Evolutionary conservation across 2,113 vertebrate species (phyloP).

Genomic region (human (Homo sapiens)): DNA sequence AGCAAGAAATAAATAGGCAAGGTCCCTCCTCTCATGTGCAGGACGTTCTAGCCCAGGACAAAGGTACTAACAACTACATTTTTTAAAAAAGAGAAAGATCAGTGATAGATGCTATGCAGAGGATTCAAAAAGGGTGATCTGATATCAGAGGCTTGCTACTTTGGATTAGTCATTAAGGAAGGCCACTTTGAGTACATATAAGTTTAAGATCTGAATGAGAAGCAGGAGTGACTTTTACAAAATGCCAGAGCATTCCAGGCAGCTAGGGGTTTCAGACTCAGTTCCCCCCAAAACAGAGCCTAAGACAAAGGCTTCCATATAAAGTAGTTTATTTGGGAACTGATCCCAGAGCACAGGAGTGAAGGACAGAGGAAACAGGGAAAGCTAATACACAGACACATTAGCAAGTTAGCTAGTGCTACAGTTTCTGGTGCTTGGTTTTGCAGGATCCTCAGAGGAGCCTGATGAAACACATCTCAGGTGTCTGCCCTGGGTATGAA

Average conservation of each 20-base stretch:
- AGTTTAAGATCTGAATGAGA: not conserved
- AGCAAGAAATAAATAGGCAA: not conserved
- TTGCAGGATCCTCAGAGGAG: not conserved
- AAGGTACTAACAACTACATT: not conserved
- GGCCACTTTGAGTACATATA: not conserved
- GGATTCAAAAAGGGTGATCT: not conserved
- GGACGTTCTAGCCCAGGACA: not conserved
- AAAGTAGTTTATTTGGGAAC: not conserved
- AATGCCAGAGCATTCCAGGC: not conserved
- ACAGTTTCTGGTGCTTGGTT: not conserved
- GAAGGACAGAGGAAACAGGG: not conserved
- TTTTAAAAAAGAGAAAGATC: not conserved
- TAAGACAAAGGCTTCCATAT: not conserved
- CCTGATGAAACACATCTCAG: not conserved
- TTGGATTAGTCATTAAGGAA: not conserved
- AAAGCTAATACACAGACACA: not conserved
- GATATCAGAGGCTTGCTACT: not conserved
- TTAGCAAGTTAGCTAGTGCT: not conserved
- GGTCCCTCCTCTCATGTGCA: not conserved
- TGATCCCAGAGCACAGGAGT: not conserved
- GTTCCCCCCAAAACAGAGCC: not conserved
- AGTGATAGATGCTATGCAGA: not conserved
- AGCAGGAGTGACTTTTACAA: not conserved
- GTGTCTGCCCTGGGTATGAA: not conserved
- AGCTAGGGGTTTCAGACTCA: not conserved